Conservation (phyloP, 2,888 invertebrate genomes). For the Dastarcus helophoroides region DNA sequence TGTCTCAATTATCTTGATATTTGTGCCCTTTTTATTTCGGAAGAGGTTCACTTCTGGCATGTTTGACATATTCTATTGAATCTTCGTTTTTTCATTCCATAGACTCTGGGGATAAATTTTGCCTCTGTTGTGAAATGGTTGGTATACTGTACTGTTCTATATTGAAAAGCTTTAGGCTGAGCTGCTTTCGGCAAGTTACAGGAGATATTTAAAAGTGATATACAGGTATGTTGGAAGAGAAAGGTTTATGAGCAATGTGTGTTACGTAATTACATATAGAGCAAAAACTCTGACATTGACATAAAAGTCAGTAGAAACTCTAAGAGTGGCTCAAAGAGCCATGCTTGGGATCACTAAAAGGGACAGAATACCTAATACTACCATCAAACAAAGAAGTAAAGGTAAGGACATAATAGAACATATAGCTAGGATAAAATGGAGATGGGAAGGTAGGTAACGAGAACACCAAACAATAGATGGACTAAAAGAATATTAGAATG, state of each 20-base stretch:
- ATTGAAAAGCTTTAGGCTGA: constrained; percentile 2
- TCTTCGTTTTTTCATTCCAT: too few relatives aligned
- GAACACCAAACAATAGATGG: constrained; percentile 6
- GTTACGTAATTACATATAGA: constrained; percentile 4
- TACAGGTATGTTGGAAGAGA: constrained; percentile 3
- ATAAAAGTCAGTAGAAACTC: too few relatives aligned
- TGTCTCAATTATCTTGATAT: too few relatives aligned
- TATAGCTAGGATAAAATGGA: constrained; percentile 6
- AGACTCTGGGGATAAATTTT: too few relatives aligned
- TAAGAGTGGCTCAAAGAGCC: constrained; percentile 4
- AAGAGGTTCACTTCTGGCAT: too few relatives aligned
- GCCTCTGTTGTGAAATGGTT: too few relatives aligned
- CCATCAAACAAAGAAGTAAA: constrained; percentile 3
- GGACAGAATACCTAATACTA: constrained; percentile 3
- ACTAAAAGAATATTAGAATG: constrained; percentile 3
- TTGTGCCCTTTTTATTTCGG: too few relatives aligned
- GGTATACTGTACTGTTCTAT: too few relatives aligned
- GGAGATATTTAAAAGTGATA: background rate
- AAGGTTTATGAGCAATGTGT: constrained; percentile 5
- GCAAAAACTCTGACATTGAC: constrained; percentile 4
- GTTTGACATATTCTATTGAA: too few relatives aligned
- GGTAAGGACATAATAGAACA: constrained; percentile 1
- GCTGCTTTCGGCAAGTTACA: constrained; percentile 3
- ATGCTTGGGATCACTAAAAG: constrained; percentile 5
- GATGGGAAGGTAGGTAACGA: constrained; percentile 6